These are phyloP conservation scores for Hydrotaea diabolus DNA, from an alignment of 2,888 invertebrate species.

Conservation along the genomic window DNA sequence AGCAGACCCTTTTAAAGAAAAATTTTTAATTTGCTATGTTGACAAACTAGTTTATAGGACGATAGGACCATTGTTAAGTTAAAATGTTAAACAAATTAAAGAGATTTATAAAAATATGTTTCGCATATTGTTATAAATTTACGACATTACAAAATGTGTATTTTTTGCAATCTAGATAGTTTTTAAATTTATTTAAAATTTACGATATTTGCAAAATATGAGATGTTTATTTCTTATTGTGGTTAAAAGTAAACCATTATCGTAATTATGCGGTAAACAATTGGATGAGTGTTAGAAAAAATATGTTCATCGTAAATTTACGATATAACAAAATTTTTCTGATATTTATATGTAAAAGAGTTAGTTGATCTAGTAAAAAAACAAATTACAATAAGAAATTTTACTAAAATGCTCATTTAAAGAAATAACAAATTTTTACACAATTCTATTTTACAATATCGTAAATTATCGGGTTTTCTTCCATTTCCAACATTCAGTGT, in stretches of 20 bases:
- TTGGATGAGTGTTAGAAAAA: no score
- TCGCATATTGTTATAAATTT: not conserved
- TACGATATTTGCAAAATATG: not conserved
- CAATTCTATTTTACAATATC: not conserved
- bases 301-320: no score
- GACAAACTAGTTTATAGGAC: no score
- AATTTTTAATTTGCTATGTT: no score
- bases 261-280: not conserved
- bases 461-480: not conserved
- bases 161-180: not conserved
- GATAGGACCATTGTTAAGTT: no score
- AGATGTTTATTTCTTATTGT: not conserved
- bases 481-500: constrained; percentile 41
- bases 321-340: not conserved
- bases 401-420: no score
- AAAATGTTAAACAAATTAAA: no score
- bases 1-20: no score
- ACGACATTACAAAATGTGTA: not conserved
- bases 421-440: no score
- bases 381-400: no score
- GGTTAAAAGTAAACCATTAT: not conserved
- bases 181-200: not conserved
- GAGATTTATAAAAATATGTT: no score
- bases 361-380: no score
- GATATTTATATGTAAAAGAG: not conserved